A percentile compares a stretch with the other conserved stretches of the same genome.
These are phyloP conservation scores for Himalopsyche japonica DNA, from an alignment of 2,888 invertebrate species.

Conservation along the genomic window DNA sequence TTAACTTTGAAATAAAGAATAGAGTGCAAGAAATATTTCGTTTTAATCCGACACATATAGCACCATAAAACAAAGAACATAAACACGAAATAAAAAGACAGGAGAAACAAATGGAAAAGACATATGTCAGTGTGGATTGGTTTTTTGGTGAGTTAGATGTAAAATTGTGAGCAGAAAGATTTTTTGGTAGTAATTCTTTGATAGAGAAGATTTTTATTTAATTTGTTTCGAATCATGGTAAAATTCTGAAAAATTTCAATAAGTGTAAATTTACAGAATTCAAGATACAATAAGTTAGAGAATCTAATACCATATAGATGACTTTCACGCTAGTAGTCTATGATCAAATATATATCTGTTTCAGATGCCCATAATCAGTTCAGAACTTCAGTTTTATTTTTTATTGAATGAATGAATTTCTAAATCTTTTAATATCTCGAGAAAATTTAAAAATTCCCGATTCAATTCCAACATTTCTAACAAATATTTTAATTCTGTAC, in stretches of 20 bases:
- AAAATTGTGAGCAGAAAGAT: background rate
- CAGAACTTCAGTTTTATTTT: too few species aligned
- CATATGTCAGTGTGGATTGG: constrained; percentile 17
- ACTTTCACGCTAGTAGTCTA: background rate
- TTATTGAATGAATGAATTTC: too few species aligned
- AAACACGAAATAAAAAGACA: background rate
- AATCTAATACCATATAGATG: background rate
- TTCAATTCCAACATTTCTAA: too few species aligned
- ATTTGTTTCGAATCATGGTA: constrained; percentile 17
- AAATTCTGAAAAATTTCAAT: constrained; percentile 28
- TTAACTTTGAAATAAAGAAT: too few species aligned
- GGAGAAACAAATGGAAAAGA: background rate
- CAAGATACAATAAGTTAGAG: background rate
- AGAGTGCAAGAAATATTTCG: too few species aligned
- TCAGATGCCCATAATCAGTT: too few species aligned
- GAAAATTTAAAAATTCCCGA: too few species aligned
- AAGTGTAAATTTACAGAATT: background rate
- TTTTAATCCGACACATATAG: too few species aligned
- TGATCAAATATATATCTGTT: too few species aligned
- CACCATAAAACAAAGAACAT: background rate
- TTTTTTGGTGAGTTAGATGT: background rate
- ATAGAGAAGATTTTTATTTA: constrained; percentile 7
- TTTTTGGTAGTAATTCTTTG: background rate
- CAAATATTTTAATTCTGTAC: too few species aligned
- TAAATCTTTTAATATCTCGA: too few species aligned